Base-by-base conservation (phyloP, 2,113 vertebrate genomes). In the Pardalotus punctatus region DNA sequence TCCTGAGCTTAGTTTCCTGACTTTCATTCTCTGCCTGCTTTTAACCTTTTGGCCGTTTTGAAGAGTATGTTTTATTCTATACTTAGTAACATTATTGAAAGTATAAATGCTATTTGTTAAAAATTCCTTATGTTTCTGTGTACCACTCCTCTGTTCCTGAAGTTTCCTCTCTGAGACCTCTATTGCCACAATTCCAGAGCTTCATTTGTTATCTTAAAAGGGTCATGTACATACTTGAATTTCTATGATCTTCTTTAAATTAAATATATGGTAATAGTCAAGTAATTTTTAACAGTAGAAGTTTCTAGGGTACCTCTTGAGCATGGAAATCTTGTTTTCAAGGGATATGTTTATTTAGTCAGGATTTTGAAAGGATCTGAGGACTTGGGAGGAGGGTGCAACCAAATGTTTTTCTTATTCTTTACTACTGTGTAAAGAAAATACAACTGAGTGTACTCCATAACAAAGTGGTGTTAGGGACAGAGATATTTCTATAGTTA, bases 221-320 rank as follows among this genome's bases (percentile, higher is more conserved):
- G 0, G 0, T 61, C 57, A 53, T 24, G 5, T 14, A n/a, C 0
- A 3, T 24, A 57, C 13, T 56, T 69, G 33, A 48, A 65, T 65
- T 70, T 28, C 2, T 60, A 7, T 38, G 5, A 21, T 29, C 3
- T 10, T 61, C 4, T 50, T 36, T 69, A 48, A 60, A 64, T 14
- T 43, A 43, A 5, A 21, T 24, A 27, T 71, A 14, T 12, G 16
- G 12, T n/a, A 80, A 36, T 38, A 23, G 5, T 73, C 18, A 58
- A 29, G 20, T 15, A 4, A 19, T 56, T 71, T 77, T 83, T n/a
- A 36, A 40, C 2, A 42, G 5, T 14, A 28, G 1, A 16, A 42
- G 5, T 62, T 78, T 69, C 29, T 69, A 10, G 19, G 27, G 4
- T 56, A 31, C 10, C 5, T 74, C 9, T 71, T 47, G 27, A 74